phyloP scores from a whole-genome alignment of 1,140 invertebrate species.

The Bombus sylvicola region DNA sequence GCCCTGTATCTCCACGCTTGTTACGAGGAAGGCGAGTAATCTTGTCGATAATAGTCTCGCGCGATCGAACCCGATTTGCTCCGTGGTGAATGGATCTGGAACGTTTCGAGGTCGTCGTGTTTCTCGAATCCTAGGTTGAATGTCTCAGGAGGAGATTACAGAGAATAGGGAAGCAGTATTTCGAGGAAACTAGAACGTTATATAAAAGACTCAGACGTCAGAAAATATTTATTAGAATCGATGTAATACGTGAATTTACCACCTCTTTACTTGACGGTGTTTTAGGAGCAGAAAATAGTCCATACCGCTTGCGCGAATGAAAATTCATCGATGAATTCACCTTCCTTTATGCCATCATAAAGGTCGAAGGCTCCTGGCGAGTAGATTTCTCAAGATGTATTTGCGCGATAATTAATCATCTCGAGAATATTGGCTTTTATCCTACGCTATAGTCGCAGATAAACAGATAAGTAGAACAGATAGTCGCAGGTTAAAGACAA shows the following conservation, averaged over 20 bases:
- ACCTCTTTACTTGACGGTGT: neutral
- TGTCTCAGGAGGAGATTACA: neutral
- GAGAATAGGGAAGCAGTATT: neutral
- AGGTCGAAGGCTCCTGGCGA: neutral
- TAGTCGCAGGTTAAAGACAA: neutral
- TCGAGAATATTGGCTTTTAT: neutral
- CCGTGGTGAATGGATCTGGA: neutral
- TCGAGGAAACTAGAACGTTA: neutral
- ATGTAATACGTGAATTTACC: neutral
- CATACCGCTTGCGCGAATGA: neutral
- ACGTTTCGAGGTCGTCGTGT: neutral
- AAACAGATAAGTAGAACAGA: no score
- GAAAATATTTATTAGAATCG: neutral
- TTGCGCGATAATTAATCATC: no score
- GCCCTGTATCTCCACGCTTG: neutral
- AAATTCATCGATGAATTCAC: neutral
- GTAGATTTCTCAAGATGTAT: no score
- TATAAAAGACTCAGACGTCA: no score
- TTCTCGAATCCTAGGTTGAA: neutral
- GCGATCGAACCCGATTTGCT: neutral
- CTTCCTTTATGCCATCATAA: neutral
- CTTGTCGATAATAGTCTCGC: neutral
- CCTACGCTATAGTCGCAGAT: neutral
- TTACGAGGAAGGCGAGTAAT: neutral
- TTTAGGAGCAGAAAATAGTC: neutral